Conservation (phyloP, 2,797 vertebrate species). For the Oreonectes daqikongensis region DNA sequence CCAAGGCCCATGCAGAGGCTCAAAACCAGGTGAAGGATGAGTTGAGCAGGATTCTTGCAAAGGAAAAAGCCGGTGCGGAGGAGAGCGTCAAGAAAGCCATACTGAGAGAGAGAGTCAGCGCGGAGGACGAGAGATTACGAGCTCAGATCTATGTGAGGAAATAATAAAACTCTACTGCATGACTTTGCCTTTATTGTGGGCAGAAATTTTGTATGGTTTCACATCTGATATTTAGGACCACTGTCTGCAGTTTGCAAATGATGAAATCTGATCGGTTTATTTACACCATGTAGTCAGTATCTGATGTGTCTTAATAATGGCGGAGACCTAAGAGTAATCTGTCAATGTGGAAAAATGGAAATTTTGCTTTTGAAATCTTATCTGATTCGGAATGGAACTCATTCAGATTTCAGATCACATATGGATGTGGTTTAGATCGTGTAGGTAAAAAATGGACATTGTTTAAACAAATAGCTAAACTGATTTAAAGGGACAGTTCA, state of each 20-base stretch:
- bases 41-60: constrained; percentile 80
- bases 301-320: background rate
- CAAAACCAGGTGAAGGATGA: constrained; percentile 72
- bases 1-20: constrained; percentile 65
- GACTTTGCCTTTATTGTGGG: background rate
- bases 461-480: too few species aligned
- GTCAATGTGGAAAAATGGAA: background rate
- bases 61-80: constrained; percentile 74
- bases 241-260: background rate
- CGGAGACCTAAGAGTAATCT: too few species aligned
- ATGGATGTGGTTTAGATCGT: background rate
- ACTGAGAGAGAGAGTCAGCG: constrained; percentile 80
- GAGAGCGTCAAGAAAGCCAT: constrained; percentile 84
- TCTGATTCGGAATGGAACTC: background rate
- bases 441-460: background rate
- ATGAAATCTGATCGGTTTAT: constrained; percentile 6
- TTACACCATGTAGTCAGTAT: constrained; percentile 11
- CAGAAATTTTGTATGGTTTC: background rate
- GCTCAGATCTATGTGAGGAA: constrained; percentile 83
- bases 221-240: background rate
- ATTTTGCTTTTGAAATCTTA: background rate
- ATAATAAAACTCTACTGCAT: background rate
- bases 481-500: too few species aligned
- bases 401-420: background rate
- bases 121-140: constrained; percentile 83